Conservation (phyloP, 2,113 vertebrate species). For the Istiophorus platypterus region DNA sequence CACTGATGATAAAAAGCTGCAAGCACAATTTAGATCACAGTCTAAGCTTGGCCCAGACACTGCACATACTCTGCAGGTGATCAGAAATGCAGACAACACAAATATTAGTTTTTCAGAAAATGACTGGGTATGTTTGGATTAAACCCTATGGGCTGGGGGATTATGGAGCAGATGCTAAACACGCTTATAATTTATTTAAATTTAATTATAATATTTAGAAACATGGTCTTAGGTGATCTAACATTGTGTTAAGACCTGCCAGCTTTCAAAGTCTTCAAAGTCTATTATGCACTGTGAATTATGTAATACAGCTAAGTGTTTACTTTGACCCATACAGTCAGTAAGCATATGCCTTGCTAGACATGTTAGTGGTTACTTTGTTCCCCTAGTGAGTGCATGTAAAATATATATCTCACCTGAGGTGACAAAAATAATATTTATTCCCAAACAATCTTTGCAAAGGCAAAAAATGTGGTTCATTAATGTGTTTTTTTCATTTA, state of each 20-base stretch:
- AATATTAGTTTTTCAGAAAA: no score
- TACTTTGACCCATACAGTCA: background rate
- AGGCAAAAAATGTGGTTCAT: slow-evolving; percentile 9
- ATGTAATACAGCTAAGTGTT: background rate
- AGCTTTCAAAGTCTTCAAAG: background rate
- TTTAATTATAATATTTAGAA: background rate
- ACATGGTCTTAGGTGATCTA: background rate
- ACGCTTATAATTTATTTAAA: background rate
- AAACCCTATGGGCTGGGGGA: background rate
- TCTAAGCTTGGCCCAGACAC: background rate
- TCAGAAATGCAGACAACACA: background rate
- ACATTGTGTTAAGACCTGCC: background rate
- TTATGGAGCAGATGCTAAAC: background rate
- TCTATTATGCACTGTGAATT: background rate
- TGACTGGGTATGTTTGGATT: background rate
- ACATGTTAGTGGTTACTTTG: slow-evolving; percentile 3
- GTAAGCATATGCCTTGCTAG: background rate
- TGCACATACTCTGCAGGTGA: background rate
- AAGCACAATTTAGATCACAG: background rate
- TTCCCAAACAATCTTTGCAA: background rate
- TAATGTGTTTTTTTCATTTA: background rate
- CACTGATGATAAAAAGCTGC: background rate
- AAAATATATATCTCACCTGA: background rate
- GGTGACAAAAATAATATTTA: background rate
- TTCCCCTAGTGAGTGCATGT: background rate